Conservation (phyloP, 2,113 vertebrate species). For the Dolichallabes microphthalmus region DNA sequence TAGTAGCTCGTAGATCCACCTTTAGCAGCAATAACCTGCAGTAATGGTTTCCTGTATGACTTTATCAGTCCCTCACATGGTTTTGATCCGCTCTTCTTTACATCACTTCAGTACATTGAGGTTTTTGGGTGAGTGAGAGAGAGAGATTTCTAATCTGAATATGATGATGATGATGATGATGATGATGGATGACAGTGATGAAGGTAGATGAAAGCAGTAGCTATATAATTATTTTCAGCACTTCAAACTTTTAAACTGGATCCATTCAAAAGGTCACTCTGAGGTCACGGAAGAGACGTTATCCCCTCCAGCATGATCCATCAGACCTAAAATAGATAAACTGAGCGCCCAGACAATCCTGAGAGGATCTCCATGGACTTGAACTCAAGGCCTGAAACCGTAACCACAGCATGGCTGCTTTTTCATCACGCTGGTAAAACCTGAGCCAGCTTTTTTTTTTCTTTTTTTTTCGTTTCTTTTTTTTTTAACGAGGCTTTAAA, state of each 20-base stretch:
- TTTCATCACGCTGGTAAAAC: slow-evolving; percentile 31
- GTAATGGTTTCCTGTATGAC: no score
- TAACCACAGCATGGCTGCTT: background rate
- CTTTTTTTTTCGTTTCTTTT: slow-evolving; percentile 10
- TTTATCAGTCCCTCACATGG: no score
- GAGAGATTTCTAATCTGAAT: no score
- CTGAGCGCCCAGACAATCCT: slow-evolving; percentile 1
- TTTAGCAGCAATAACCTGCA: no score
- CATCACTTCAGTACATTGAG: no score
- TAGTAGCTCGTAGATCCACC: no score
- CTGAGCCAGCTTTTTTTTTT: slow-evolving; percentile 2
- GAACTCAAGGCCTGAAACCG: slow-evolving; percentile 1
- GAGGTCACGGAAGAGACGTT: slow-evolving; percentile 33
- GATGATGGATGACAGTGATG: slow-evolving; percentile 19
- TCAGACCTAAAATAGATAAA: slow-evolving; percentile 40
- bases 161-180: no score
- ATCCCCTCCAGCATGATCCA: slow-evolving; percentile 9
- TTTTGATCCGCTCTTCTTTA: no score
- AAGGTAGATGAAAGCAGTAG: background rate
- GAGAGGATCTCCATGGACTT: slow-evolving; percentile 31
- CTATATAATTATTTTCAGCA: background rate
- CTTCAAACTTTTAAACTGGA: slow-evolving; percentile 29
- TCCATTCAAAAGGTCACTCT: slow-evolving; percentile 9
- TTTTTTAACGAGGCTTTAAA: background rate
- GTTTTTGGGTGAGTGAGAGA: no score